Percentiles rank a stretch among this genome's conserved stretches.
Conservation (phyloP, 2,113 vertebrate species). For the Microtus oregoni region DNA sequence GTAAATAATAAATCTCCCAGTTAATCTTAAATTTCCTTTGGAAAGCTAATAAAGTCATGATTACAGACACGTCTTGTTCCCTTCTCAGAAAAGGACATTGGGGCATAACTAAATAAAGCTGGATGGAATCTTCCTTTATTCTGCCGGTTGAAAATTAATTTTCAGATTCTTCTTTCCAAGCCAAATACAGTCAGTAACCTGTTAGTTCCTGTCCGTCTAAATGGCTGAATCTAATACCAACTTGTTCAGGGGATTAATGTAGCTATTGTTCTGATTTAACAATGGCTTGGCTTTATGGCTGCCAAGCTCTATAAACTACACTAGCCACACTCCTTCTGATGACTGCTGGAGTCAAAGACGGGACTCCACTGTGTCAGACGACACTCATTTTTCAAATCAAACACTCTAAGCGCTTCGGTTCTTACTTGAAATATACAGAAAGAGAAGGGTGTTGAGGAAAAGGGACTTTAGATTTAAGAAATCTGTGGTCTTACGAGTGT, state of each 20-base stretch:
- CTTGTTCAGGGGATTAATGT: constrained; percentile 43
- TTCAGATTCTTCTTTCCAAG: constrained; percentile 56
- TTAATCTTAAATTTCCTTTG: constrained; percentile 33
- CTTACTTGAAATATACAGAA: constrained; percentile 20
- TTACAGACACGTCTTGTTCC: constrained; percentile 5
- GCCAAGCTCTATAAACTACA: neutral
- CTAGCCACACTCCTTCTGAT: neutral
- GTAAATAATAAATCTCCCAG: constrained; percentile 1
- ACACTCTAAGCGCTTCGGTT: constrained; percentile 27
- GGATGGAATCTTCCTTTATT: neutral
- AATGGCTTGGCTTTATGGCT: constrained; percentile 53
- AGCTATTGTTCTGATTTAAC: constrained; percentile 51
- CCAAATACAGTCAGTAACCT: constrained; percentile 18
- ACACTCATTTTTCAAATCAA: neutral
- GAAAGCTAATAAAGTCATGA: constrained; percentile 48
- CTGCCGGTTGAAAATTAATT: constrained; percentile 49
- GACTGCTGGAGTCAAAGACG: constrained; percentile 3
- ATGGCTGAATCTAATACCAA: constrained; percentile 46
- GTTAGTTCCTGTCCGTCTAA: constrained; percentile 41
- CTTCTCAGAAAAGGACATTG: neutral
- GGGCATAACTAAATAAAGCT: neutral
- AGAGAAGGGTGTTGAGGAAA: neutral
- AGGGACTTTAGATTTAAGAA: neutral
- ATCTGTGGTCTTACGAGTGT: neutral
- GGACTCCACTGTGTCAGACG: neutral